These are phyloP conservation scores for Steinernema carpocapsae DNA, from an alignment of 2,888 invertebrate genomes.

Conservation along the genomic window DNA sequence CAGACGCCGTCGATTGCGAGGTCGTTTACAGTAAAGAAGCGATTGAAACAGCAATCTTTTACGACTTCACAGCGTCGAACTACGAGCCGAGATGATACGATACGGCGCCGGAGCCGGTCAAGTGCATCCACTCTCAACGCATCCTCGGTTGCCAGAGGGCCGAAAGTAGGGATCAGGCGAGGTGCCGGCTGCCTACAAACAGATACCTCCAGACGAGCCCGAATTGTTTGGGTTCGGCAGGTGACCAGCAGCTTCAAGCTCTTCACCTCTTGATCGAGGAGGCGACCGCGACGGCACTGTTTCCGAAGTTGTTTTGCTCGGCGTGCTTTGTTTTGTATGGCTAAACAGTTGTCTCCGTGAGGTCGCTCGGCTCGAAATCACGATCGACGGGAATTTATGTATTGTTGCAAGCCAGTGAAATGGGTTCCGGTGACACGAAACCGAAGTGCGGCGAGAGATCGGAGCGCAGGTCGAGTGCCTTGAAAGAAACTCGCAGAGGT, in stretches of 20 bases:
- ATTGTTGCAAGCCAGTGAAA: not conserved
- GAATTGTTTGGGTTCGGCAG: not conserved
- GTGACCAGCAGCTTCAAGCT: not conserved
- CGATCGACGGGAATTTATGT: not conserved
- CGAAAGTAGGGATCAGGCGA: not conserved
- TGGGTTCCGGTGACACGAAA: not conserved
- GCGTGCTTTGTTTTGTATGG: not conserved
- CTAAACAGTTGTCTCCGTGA: conserved; percentile 2
- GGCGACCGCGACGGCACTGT: conserved; percentile 6
- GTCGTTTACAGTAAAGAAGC: conserved; percentile 19
- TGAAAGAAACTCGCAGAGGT: not conserved
- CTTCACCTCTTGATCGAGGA: not conserved
- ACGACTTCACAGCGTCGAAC: conserved; percentile 18
- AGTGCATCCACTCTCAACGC: conserved; percentile 1
- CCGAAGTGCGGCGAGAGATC: no score
- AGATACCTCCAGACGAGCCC: not conserved
- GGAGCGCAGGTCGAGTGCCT: not conserved
- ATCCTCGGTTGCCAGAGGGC: not conserved
- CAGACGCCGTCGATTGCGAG: conserved; percentile 12
- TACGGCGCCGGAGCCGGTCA: conserved; percentile 1
- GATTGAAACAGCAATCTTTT: conserved; percentile 22
- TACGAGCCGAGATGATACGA: not conserved
- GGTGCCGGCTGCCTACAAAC: no score
- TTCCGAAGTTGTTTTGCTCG: not conserved
- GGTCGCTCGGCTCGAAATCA: not conserved